A percentile compares a stretch with the other conserved stretches of the same genome.
These are phyloP conservation scores for Sus cebifrons DNA, from an alignment of 2,797 vertebrate species.

Conservation along the genomic window DNA sequence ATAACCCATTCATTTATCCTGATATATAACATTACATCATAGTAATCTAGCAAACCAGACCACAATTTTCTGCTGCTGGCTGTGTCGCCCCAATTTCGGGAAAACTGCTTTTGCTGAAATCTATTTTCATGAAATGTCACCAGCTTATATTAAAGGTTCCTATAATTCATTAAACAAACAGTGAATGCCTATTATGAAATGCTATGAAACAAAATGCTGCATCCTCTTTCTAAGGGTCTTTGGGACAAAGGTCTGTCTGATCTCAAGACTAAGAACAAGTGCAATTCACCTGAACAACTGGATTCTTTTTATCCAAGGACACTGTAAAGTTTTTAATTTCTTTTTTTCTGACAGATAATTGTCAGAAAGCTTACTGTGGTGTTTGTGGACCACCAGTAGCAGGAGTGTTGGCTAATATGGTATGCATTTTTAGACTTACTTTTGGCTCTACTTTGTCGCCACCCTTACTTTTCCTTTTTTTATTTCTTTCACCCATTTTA, in stretches of 20 bases:
- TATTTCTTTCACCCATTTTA: constrained; percentile 13
- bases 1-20: not conserved
- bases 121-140: not conserved
- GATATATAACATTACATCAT: not conserved
- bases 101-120: constrained; percentile 32
- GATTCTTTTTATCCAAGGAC: constrained; percentile 28
- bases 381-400: not conserved
- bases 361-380: not conserved
- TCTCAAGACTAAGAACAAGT: not conserved
- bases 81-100: constrained; percentile 9
- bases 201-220: not conserved
- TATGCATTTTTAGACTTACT: not conserved
- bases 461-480: not conserved
- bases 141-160: not conserved
- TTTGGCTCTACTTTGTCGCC: not conserved
- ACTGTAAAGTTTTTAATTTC: not conserved
- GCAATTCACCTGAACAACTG: not conserved
- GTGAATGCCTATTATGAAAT: not conserved
- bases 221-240: not conserved
- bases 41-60: not conserved
- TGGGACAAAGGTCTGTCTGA: not conserved
- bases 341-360: not conserved
- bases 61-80: not conserved
- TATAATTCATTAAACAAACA: constrained; percentile 6
- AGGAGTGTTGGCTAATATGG: too few species aligned